Evolutionary conservation across 2,113 vertebrate genomes (phyloP).

Genomic region (Mixornis gularis): DNA sequence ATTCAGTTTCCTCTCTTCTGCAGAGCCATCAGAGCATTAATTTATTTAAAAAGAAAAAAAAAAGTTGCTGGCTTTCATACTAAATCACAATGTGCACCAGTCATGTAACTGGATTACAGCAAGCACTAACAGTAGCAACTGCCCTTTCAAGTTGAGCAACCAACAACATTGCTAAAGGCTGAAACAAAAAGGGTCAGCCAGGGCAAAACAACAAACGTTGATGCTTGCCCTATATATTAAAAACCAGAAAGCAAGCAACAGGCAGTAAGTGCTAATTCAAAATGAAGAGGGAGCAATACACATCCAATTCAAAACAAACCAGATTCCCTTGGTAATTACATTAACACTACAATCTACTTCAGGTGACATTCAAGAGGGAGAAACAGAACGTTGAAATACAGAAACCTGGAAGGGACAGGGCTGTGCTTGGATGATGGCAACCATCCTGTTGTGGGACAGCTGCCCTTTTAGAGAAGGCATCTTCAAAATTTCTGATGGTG

Average conservation of each 20-base stretch:
- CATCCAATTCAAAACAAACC: not conserved
- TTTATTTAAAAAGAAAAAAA: not conserved
- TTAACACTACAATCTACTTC: not conserved
- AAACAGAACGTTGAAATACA: not conserved
- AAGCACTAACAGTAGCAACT: constrained; percentile 22
- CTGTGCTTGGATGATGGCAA: not conserved
- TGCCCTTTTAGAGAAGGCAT: not conserved
- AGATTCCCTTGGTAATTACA: not conserved
- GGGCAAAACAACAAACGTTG: not conserved
- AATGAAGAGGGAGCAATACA: not conserved
- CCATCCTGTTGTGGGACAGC: not conserved
- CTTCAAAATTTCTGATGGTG: not conserved
- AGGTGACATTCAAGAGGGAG: not conserved
- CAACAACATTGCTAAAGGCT: constrained; percentile 4
- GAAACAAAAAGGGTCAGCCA: constrained; percentile 10
- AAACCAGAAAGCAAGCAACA: not conserved
- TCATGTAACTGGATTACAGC: constrained; percentile 32
- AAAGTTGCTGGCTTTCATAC: not conserved
- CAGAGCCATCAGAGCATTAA: not conserved
- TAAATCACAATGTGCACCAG: constrained; percentile 10
- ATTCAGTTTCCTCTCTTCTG: not conserved
- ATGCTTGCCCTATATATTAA: not conserved
- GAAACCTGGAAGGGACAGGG: not conserved
- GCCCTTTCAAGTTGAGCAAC: constrained; percentile 15
- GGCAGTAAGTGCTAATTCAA: not conserved